Evolutionary conservation across 2,888 invertebrate genomes (phyloP), one percentile per base, ranked within the genome.

Genomic region (Cyclophora albipunctata): DNA sequence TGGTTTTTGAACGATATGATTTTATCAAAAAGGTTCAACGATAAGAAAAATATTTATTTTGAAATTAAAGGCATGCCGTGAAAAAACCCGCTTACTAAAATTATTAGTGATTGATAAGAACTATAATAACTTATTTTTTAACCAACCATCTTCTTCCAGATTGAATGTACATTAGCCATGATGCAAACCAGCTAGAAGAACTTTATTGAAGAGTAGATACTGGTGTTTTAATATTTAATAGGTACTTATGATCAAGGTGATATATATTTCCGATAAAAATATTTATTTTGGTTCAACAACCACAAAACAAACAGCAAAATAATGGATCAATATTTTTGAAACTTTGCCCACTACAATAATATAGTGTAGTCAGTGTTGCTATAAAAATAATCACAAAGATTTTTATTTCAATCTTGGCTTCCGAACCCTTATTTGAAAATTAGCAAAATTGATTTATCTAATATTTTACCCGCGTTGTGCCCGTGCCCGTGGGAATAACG

Each of bases 61-160:
- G 34, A 41, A 42, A 6, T 46, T 37, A 35, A 42, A n/a, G 7
- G 34, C 40, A 40, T 7, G 7, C 37, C 20, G 34, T 45, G 42
- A 42, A 41, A 4, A 49, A 48, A 45, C 35, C 49, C 42, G 5
- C 1, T 5, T 37, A 5, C 2, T 37, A 37, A 37, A 5, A 37
- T 37, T 20, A 20, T 37, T 37, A 37, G 5, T 5, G 5, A 37
- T 5, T 37, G 4, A 4, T 5, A 37, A 37, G 4, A 2, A 37
- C 37, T 37, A 20, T 37, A 5, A 37, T 37, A 4, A 37, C 5
- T 4, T 37, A 37, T 37, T 5, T 5, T 40, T 45, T 4, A 50
- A 78, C 81, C 68, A 66, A 84, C 84, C 81, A 84, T 75, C 62
- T 71, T 73, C 59, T 67, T 75, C 78, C 75, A 66, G 53, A 81